Evolutionary conservation across 2,113 vertebrate genomes (phyloP).

Genomic region (Barbus barbus): DNA sequence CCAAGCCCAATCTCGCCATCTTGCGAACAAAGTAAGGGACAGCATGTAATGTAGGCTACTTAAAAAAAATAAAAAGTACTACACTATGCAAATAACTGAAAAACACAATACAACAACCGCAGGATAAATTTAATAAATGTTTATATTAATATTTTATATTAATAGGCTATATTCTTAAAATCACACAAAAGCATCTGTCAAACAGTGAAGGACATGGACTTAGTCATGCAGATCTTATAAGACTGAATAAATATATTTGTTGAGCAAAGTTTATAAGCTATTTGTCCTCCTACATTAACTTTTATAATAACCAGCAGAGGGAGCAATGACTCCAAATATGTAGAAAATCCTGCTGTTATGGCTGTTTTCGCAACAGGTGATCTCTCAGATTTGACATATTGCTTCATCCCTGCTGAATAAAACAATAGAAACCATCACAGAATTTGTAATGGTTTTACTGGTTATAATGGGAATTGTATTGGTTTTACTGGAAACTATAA

Average conservation of each 20-base stretch:
- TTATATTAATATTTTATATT: neutral
- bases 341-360: neutral
- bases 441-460: too few species aligned
- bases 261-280: neutral
- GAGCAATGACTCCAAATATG: conserved; percentile 10
- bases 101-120: neutral
- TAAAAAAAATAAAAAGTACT: neutral
- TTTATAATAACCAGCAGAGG: conserved; percentile 31
- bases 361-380: neutral
- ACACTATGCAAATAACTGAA: neutral
- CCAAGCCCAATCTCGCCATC: neutral
- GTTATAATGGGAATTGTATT: too few species aligned
- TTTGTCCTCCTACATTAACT: neutral
- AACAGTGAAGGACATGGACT: neutral
- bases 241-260: neutral
- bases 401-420: neutral
- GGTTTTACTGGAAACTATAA: too few species aligned
- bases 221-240: neutral
- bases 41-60: neutral
- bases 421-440: too few species aligned
- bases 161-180: neutral
- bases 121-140: too few species aligned
- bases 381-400: neutral
- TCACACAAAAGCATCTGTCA: neutral
- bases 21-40: neutral